Conservation (phyloP, 1,140 invertebrate species). For the Pachyrhynchus sulphureomaculatus region DNA sequence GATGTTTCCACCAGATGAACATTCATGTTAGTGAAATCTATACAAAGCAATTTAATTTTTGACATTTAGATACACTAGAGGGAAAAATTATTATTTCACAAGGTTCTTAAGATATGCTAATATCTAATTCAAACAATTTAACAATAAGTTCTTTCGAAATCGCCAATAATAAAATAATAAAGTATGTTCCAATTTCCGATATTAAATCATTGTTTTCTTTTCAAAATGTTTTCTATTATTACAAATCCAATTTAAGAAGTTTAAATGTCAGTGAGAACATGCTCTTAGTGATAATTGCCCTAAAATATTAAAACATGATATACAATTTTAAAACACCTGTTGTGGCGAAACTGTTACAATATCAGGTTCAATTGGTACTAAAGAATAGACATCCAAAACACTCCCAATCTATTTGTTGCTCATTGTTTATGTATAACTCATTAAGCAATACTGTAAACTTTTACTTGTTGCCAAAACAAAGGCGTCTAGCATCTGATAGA, state of each 20-base stretch:
- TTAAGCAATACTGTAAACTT: conserved; percentile 16
- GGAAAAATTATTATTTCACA: conserved; percentile 1
- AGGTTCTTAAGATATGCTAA: neutral
- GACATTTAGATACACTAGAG: conserved; percentile 1
- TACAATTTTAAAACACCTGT: conserved; percentile 9
- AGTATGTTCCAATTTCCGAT: neutral
- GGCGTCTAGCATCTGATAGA: neutral
- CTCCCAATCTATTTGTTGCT: neutral
- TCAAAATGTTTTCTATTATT: neutral
- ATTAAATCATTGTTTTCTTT: neutral
- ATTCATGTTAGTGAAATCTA: no score
- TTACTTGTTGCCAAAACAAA: conserved; percentile 16
- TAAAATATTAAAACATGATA: conserved; percentile 1
- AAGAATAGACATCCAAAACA: conserved; percentile 2
- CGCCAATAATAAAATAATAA: neutral
- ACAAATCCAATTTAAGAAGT: conserved; percentile 11
- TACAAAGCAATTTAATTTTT: no score
- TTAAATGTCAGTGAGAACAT: conserved; percentile 7
- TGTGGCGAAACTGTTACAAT: conserved; percentile 6
- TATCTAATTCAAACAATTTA: neutral
- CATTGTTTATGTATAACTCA: conserved; percentile 3
- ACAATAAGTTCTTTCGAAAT: conserved; percentile 2
- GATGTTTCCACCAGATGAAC: no score
- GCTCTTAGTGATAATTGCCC: neutral
- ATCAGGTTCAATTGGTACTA: conserved; percentile 8